Base-by-base conservation (phyloP, 2,888 invertebrate species). In the Lochmaea crataegi region DNA sequence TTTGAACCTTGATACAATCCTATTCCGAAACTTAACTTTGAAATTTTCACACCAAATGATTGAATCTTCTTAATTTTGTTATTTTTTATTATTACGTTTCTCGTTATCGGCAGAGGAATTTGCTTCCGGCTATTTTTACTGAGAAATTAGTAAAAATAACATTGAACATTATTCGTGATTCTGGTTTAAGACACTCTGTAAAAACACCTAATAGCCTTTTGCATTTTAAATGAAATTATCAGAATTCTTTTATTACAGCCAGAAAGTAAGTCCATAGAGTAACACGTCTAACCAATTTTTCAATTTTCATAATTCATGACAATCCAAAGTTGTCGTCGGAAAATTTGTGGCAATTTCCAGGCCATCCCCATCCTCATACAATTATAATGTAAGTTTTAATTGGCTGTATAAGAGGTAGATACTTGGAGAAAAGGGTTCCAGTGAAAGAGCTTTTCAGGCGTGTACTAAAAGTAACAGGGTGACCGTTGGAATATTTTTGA, bases 281-380 rank as follows among this genome's bases (percentile, higher is more conserved):
- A 26, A 67, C 58, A 38, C 32, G 65, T 56, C 45, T 48, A 26
- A 18, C 51, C 45, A 67, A 58, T 67, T 45, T 67, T 58, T 67
- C 67, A 67, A 42, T 67, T 58, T 67, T 67, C 58, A 67, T 67
- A 67, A 67, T 58, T 67, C 58, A 58, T 58, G 26, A 48, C 14
- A 45, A 18, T 58, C 12, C 26, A 58, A 58, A 67, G 45, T 63
- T 56, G 58, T 18, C 38, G 58, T 18, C 57, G 26, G 67, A 42
- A 58, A 45, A 56, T 67, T 67, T 45, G 45, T n/a, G 26, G 67
- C 58, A 67, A 67, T 67, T 67, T 67, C 16, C 67, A 67, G 57
- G 48, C 42, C 67, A 26, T 67, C 67, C 45, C 16, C 26, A 53
- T 42, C 22, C 14, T 53, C 57, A 58, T 12, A 58, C 58, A 67